Base-by-base conservation (phyloP, 2,797 vertebrate species). In the Threskiornis aethiopicus region DNA sequence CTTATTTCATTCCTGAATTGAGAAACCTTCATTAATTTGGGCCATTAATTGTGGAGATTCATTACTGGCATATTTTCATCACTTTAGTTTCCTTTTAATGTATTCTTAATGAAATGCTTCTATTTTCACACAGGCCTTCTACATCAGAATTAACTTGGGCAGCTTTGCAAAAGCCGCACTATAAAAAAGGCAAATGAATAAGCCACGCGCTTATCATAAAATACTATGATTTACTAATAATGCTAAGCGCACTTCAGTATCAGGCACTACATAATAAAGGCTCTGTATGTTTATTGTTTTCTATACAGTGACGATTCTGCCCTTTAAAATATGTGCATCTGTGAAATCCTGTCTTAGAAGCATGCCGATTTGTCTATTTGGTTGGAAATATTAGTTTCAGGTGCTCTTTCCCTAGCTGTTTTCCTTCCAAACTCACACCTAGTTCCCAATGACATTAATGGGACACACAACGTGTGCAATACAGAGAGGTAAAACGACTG, bases 21-120 rank as follows among this genome's bases (percentile, higher is more conserved):
- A 96, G 91, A 94, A 93, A 93, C 58, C 84, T 90, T 94, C 84
- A 89, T 90, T 96, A 96, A 95, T 95, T 97, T 97, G 37, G 89
- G 65, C 49, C 83, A 87, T 94, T 97, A 97, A 97, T 97, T 96
- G 89, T 93, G 71, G 82, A 89, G 91, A 96, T 95, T 97, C 69
- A 94, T 96, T 97, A 97, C 82, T 72, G 90, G 83, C 78, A 89
- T 96, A 95, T 97, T 97, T 97, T 95, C 90, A 91, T 90, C 72
- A 77, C 86, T 96, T 83, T 84, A n/a, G 91, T 91, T 94, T 89
- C 58, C 67, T 96, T 97, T 97, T 95, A 95, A 96, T 90, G 76
- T 94, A 89, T 84, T 87, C 71, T 71, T 96, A 97, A 96, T 96
- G 52, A 97, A 98, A 98, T 86, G 75, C n/a, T 69, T 31, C 71